Conservation (phyloP, 2,888 invertebrate genomes). For the Agonopterix heracliana region DNA sequence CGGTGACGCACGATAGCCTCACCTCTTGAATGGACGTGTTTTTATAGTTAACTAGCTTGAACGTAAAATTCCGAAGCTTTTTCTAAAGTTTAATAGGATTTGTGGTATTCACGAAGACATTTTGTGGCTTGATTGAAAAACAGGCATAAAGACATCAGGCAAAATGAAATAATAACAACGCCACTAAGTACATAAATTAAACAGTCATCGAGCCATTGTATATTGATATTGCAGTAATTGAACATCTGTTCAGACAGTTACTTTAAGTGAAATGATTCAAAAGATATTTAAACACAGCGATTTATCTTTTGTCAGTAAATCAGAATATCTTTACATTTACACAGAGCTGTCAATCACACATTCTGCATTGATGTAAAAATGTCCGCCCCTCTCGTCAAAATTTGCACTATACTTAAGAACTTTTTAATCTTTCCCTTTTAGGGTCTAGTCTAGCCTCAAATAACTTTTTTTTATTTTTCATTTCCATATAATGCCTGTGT, state of each 20-base stretch:
- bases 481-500: too few relatives aligned
- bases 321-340: slow-evolving; percentile 28
- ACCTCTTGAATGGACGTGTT: slow-evolving; percentile 62
- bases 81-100: slow-evolving; percentile 1
- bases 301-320: slow-evolving; percentile 31
- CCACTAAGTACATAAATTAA: slow-evolving; percentile 7
- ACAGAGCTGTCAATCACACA: slow-evolving; percentile 55
- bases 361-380: slow-evolving; percentile 39
- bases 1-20: slow-evolving; percentile 51
- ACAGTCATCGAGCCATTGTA: slow-evolving; percentile 31
- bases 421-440: background rate
- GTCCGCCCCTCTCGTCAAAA: slow-evolving; percentile 53
- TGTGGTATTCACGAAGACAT: background rate
- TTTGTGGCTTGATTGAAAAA: too few relatives aligned
- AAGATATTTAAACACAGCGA: slow-evolving; percentile 36
- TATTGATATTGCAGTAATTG: slow-evolving; percentile 18
- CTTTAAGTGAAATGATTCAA: slow-evolving; percentile 23
- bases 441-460: background rate
- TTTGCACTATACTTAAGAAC: slow-evolving; percentile 5
- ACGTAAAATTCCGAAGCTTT: slow-evolving; percentile 13
- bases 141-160: too few relatives aligned
- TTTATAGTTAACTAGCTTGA: slow-evolving; percentile 56
- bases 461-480: too few relatives aligned
- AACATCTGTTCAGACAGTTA: slow-evolving; percentile 44
- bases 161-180: background rate